These are phyloP conservation scores for Phengaris arion DNA, from an alignment of 2,888 invertebrate genomes.

Conservation along the genomic window DNA sequence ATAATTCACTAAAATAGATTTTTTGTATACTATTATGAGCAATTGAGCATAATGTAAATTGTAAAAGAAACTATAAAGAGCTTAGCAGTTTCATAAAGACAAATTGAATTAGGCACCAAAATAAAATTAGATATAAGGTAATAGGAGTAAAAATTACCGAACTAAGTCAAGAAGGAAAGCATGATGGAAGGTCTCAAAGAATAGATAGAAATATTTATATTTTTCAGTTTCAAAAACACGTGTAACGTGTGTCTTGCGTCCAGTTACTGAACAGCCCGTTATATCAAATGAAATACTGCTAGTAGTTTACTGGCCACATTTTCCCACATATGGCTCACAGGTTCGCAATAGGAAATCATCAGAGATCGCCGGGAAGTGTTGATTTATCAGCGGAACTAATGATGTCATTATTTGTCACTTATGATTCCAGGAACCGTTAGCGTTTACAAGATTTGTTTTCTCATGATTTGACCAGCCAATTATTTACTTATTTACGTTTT, in stretches of 20 bases:
- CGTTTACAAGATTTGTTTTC: conserved; percentile 1
- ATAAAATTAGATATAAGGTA: no score
- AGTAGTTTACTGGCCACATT: background rate
- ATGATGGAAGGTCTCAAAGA: no score
- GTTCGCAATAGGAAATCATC: conserved; percentile 59
- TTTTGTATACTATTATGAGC: no score
- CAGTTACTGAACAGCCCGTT: background rate
- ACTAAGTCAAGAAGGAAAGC: no score
- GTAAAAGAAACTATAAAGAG: no score
- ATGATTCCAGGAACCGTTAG: conserved; percentile 21
- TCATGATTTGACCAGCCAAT: background rate
- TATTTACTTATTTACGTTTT: background rate
- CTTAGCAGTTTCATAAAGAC: no score
- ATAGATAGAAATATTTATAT: no score
- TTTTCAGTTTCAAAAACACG: no score
- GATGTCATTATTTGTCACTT: conserved; percentile 51
- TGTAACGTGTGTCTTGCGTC: background rate
- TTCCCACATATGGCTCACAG: conserved; percentile 27
- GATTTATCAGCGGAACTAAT: conserved; percentile 60
- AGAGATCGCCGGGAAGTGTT: conserved; percentile 55
- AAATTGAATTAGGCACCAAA: no score
- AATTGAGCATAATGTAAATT: no score
- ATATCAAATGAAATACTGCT: background rate
- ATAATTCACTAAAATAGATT: background rate
- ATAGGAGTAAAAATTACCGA: no score